Conservation (phyloP, 2,113 vertebrate genomes). For the Muscicapa adusta region DNA sequence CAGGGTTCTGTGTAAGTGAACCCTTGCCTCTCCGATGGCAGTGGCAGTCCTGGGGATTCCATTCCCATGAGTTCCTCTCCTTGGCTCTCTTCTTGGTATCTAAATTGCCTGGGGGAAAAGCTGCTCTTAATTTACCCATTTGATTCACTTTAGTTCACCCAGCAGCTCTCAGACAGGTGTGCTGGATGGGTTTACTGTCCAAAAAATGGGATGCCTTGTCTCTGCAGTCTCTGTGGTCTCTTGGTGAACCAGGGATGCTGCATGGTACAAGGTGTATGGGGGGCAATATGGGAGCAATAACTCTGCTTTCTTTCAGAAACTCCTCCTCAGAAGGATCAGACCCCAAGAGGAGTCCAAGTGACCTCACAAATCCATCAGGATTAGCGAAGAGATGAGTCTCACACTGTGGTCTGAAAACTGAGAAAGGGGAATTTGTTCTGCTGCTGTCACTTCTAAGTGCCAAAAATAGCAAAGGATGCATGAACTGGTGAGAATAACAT, state of each 20-base stretch:
- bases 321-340: not conserved
- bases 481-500: not conserved
- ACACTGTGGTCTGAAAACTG: not conserved
- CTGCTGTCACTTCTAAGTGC: not conserved
- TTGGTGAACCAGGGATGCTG: not conserved
- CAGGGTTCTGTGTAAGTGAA: fast-evolving
- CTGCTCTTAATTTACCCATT: not conserved
- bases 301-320: not conserved
- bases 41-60: not conserved
- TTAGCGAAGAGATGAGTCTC: not conserved
- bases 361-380: not conserved
- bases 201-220: not conserved
- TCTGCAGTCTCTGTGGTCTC: not conserved
- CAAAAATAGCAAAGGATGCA: not conserved
- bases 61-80: not conserved
- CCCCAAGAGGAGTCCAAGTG: not conserved
- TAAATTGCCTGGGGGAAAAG: not conserved
- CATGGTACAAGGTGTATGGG: fast-evolving
- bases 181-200: not conserved
- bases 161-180: not conserved
- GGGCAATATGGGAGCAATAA: not conserved
- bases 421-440: not conserved
- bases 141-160: not conserved
- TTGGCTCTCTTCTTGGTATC: not conserved
- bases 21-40: not conserved